Evolutionary conservation across 2,888 invertebrate genomes (phyloP), one percentile per base, ranked within the genome.

Genomic region (Pycnomerus fuliginosus): DNA sequence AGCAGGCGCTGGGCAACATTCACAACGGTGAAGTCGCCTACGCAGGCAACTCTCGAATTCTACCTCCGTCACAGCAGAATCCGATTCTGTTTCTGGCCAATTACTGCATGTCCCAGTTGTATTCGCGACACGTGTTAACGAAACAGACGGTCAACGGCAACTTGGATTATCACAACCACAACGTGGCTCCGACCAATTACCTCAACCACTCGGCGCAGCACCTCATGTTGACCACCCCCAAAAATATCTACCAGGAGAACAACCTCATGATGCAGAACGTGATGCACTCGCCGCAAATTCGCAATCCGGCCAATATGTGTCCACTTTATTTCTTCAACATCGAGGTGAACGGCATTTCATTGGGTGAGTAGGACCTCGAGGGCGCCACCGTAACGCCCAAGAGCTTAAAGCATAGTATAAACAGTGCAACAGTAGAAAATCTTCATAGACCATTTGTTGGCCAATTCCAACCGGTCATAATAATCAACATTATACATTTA

Each of bases 261-360:
- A 66, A 65, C 49, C 52, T 68, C 31, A 48, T 43, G 55, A 72
- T 73, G 59, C 68, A 69, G 41, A 71, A 65, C 44, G 64, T 73
- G 54, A 64, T 77, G 24, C 77, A 78, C 53, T 77, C 79, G 20
- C 76, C 76, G 12, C 77, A 76, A 61, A 69, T 81, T 1, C 71
- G 80, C 2, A 73, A 77, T 16, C 79, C 77, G 52, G 78, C 80
- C 5, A 79, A 78, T 58, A 74, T 80, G 31, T 84, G 82, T 65
- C 87, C 87, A 8, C 76, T 87, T 46, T 88, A 84, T 69, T 88
- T 79, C 67, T 86, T 88, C 69, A 85, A 86, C 67, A 79, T 87
- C 58, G 86, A 86, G 64, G 83, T 86, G 38, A 84, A 85, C 69
- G 84, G 85, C 4, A 71, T 79, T 14, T 79, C 81, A 1, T 76